A percentile compares a stretch with the other conserved stretches of the same genome.
phyloP scores from a whole-genome alignment of 2,888 invertebrate species.

The Synanthedon vespiformis region DNA sequence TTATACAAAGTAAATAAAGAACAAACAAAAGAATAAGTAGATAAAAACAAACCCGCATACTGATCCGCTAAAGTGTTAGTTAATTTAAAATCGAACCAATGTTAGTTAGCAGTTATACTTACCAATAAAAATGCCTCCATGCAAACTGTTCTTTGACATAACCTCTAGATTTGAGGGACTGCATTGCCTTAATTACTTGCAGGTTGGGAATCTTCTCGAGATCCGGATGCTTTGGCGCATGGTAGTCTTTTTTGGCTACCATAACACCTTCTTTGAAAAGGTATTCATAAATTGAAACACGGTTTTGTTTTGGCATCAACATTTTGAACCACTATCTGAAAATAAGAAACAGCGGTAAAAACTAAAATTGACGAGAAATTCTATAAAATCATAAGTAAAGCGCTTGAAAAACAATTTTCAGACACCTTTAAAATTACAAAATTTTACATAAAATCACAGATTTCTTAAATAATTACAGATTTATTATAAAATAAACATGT shows the following conservation, averaged over 20 bases:
- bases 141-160: conserved; percentile 99
- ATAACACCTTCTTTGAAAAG: conserved; percentile 99
- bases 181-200: conserved; percentile 98
- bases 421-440: neutral
- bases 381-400: neutral
- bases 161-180: conserved; percentile 95
- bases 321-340: conserved; percentile 77
- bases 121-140: conserved; percentile 99
- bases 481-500: conserved; percentile 14
- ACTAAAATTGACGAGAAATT: neutral
- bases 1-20: too few relatives aligned
- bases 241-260: conserved; percentile 99
- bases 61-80: too few relatives aligned
- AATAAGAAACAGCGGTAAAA: conserved; percentile 20
- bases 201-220: conserved; percentile 95
- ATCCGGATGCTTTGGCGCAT: conserved; percentile 97
- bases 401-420: neutral
- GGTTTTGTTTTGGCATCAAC: conserved; percentile 99
- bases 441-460: conserved; percentile 5
- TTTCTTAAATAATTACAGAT: conserved; percentile 4
- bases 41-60: too few relatives aligned
- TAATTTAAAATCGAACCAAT: too few relatives aligned
- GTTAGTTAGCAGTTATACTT: conserved; percentile 17
- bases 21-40: too few relatives aligned
- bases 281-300: conserved; percentile 96